phyloP scores from a whole-genome alignment of 2,888 invertebrate species.

The Protodeltote pygarga region DNA sequence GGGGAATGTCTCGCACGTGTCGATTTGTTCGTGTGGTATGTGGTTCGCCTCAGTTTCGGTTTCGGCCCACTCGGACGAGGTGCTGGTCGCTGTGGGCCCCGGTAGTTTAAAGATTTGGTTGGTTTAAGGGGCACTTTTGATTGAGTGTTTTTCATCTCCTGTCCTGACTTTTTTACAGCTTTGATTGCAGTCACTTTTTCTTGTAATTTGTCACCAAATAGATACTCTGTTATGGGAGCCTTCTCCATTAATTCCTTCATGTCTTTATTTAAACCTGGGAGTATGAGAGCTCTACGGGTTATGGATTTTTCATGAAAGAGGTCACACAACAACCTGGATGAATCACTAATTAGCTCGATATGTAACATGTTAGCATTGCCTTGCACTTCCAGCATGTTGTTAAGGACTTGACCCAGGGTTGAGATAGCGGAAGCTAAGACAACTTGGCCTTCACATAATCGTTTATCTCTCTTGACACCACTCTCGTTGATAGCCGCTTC shows the following conservation, averaged over 20 bases:
- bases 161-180: constrained; percentile 2
- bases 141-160: constrained; percentile 4
- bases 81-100: constrained; percentile 12
- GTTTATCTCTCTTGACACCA: background rate
- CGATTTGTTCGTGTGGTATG: constrained; percentile 2
- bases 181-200: constrained; percentile 1
- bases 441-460: background rate
- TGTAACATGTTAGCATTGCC: background rate
- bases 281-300: background rate
- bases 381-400: background rate
- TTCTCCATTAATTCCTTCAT: constrained; percentile 1
- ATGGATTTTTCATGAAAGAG: background rate
- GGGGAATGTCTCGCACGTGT: background rate
- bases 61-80: constrained; percentile 11
- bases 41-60: background rate
- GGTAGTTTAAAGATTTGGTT: constrained; percentile 12
- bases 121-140: background rate
- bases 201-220: constrained; percentile 5
- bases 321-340: background rate
- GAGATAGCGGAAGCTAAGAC: background rate
- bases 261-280: constrained; percentile 1
- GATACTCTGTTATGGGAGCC: background rate
- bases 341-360: background rate
- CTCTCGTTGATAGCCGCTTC: constrained; percentile 2
- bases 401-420: background rate